Conservation (phyloP, 2,113 vertebrate genomes). For the Silurus glanis region DNA sequence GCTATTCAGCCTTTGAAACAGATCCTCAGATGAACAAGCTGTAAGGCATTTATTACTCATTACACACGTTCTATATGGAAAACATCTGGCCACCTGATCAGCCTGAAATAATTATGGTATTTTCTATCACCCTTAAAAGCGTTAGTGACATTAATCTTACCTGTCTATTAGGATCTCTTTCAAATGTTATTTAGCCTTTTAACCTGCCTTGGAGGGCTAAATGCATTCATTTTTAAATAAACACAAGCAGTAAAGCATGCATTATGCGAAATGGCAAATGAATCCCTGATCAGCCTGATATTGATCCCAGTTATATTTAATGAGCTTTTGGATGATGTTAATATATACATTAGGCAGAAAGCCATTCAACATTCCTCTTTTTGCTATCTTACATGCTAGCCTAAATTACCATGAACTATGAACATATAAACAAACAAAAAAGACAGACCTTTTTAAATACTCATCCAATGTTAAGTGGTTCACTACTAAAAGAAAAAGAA, state of each 20-base stretch:
- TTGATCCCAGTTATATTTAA: background rate
- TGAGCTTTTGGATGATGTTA: background rate
- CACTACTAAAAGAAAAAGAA: background rate
- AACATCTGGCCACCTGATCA: background rate
- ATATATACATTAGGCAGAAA: background rate
- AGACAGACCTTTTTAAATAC: background rate
- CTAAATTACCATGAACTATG: background rate
- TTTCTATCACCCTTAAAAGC: background rate
- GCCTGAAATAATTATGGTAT: background rate
- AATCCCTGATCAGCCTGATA: conserved; percentile 2
- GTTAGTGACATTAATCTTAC: background rate
- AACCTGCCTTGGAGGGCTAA: conserved; percentile 4
- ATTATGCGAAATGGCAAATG: conserved; percentile 2
- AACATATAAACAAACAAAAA: background rate
- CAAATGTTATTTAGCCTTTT: background rate
- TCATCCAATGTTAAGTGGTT: background rate
- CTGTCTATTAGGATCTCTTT: conserved; percentile 3
- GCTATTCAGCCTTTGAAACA: background rate
- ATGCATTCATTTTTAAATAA: background rate
- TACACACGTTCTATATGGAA: background rate
- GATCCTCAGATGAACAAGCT: background rate
- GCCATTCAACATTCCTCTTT: background rate
- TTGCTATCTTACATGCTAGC: background rate
- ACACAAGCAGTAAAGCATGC: background rate
- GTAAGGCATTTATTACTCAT: conserved; percentile 18